Percentiles rank a stretch among this genome's conserved stretches.
These are phyloP conservation scores for Trichonephila clavipes DNA, from an alignment of 1,140 invertebrate species.

Conservation along the genomic window DNA sequence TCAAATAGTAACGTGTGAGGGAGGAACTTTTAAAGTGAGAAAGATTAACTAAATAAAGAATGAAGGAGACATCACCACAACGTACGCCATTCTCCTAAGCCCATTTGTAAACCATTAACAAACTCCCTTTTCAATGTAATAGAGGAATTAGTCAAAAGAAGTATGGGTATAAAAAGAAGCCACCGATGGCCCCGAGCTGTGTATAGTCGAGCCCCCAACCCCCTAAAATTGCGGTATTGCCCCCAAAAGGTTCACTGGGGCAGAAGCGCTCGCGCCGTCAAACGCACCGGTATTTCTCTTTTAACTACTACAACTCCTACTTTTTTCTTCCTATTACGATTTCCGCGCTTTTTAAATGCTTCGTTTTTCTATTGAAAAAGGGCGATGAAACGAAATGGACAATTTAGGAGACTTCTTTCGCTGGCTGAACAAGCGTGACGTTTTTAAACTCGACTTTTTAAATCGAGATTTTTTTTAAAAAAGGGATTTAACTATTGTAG, in stretches of 20 bases:
- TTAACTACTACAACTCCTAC: background rate
- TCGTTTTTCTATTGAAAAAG: constrained; percentile 15
- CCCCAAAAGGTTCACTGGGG: constrained; percentile 20
- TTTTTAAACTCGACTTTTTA: constrained; percentile 32
- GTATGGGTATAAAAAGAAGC: constrained; percentile 12
- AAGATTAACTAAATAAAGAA: constrained; percentile 75
- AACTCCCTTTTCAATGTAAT: constrained; percentile 60
- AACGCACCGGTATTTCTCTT: constrained; percentile 48
- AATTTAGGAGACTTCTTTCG: constrained; percentile 51
- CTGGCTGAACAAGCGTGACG: background rate
- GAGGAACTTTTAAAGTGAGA: constrained; percentile 53
- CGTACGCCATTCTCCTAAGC: constrained; percentile 52
- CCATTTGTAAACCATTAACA: constrained; percentile 74
- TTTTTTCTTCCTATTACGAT: background rate
- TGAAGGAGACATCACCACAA: background rate
- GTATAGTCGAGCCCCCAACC: background rate
- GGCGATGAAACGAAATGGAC: constrained; percentile 61
- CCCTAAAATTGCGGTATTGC: constrained; percentile 38
- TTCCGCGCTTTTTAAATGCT: constrained; percentile 22
- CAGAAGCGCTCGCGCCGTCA: constrained; percentile 57
- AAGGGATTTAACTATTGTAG: constrained; percentile 17
- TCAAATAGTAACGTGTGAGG: constrained; percentile 33
- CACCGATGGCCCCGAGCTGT: constrained; percentile 36
- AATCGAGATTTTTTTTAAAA: background rate
- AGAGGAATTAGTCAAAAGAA: constrained; percentile 49